Percentiles rank a stretch among this genome's conserved stretches.
These are phyloP conservation scores for Bujurquina vittata DNA, from an alignment of 2,113 vertebrate genomes.

Conservation along the genomic window DNA sequence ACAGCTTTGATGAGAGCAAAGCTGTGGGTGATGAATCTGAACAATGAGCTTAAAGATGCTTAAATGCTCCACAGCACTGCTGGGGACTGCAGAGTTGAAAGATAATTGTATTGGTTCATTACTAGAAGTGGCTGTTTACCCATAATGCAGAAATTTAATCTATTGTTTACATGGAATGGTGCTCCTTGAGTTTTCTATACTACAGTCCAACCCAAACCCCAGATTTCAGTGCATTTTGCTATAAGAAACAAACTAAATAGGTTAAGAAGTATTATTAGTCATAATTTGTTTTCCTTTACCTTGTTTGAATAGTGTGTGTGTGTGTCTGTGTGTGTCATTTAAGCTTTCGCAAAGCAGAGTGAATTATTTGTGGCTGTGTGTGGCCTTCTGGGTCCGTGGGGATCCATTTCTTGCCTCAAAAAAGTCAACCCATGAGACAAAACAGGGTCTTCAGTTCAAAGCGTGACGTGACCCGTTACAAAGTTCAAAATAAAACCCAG, in stretches of 20 bases:
- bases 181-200: neutral
- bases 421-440: conserved; percentile 18
- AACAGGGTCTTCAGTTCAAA: conserved; percentile 16
- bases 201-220: neutral
- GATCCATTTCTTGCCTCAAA: conserved; percentile 22
- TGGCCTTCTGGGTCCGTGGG: neutral
- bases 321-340: neutral
- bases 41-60: conserved; percentile 26
- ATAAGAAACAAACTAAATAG: neutral
- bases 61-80: neutral
- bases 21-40: neutral
- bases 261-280: no score
- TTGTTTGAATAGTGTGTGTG: neutral
- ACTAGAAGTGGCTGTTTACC: neutral
- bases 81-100: neutral
- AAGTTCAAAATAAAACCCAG: neutral
- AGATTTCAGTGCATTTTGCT: neutral
- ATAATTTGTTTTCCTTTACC: neutral
- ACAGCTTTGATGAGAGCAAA: neutral
- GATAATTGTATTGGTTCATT: neutral
- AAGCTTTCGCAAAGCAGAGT: neutral
- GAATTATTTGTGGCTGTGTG: neutral
- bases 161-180: neutral
- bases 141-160: neutral
- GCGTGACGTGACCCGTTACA: neutral